Base-by-base conservation (phyloP, 2,888 invertebrate genomes). In the Drosophila rubida region DNA sequence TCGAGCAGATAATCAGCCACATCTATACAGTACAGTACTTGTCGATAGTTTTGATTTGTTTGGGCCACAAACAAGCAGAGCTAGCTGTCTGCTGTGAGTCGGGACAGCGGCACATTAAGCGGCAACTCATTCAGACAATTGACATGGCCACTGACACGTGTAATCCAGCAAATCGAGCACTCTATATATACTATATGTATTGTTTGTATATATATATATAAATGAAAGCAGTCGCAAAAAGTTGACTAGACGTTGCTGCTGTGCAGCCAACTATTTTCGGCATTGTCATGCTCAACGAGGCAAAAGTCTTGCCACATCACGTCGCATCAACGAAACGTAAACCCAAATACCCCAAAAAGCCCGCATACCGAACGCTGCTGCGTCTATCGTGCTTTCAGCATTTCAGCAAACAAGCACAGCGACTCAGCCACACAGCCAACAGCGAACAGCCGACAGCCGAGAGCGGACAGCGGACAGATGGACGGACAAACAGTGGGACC, bases 141-240 rank as follows among this genome's bases (percentile, higher is more conserved):
- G 88, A 87, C 84, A 81, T 81, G 87, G 68, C 70, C 76, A 75
- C 69, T 72, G 88, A 87, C 88, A 88, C 87, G 79, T 88, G 88
- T 84, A 84, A 84, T 72, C 69, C 60, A 51, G 58, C 64, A 32
- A 32, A 32, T 32, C 32, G 11, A 32, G 4, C 25, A 78, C 2
- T 3, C 39, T 61, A 60, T 60, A 14, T 7, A 32, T 22, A 6
- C 2, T 41, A 23, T 30, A 37, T 32, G n/a, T 14, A 46, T 6
- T 25, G 35, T n/a, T 35, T 13, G n/a, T 45, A 27, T 23, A 42
- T 32, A 25, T 22, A 25, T 46, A 41, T 46, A 41, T 13, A 3
- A 9, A 37, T 5, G 0, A 49, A 45, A 19, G 25, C 19, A 42
- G 45, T n/a, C 37, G 41, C 46, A 37, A 19, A 60, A 58, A 58